Conservation (phyloP, 1,140 invertebrate genomes). For the Brachionus rubens region DNA sequence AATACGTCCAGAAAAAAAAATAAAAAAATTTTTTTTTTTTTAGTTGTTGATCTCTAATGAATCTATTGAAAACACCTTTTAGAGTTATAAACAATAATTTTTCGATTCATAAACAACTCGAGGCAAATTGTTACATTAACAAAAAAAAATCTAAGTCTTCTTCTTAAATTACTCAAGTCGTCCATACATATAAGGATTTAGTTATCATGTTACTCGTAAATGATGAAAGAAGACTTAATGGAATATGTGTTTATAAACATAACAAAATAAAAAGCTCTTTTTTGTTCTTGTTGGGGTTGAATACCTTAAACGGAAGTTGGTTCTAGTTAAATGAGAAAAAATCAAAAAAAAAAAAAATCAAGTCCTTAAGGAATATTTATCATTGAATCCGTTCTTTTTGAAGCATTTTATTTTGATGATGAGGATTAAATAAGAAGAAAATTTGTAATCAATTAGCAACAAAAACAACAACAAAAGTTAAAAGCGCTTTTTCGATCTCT, state of each 20-base stretch:
- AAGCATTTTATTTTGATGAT: no score
- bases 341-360: background rate
- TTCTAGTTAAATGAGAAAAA: conserved; percentile 19
- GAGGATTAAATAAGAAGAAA: background rate
- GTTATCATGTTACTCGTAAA: conserved; percentile 12
- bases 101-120: conserved; percentile 1
- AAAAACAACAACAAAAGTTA: background rate
- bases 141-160: conserved; percentile 1
- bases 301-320: conserved; percentile 34
- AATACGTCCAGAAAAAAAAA: background rate
- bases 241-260: conserved; percentile 24
- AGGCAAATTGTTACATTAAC: conserved; percentile 40
- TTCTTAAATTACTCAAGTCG: background rate
- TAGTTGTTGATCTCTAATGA: background rate
- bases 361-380: background rate
- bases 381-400: background rate
- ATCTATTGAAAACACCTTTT: conserved; percentile 14
- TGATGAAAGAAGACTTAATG: conserved; percentile 12
- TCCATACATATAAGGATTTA: background rate
- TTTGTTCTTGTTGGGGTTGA: background rate
- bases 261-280: conserved; percentile 6
- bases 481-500: background rate
- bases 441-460: conserved; percentile 35
- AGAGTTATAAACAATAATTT: background rate
- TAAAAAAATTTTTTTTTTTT: background rate